Evolutionary conservation across 2,113 vertebrate species (phyloP).

Genomic region (Ciconia boyciana): DNA sequence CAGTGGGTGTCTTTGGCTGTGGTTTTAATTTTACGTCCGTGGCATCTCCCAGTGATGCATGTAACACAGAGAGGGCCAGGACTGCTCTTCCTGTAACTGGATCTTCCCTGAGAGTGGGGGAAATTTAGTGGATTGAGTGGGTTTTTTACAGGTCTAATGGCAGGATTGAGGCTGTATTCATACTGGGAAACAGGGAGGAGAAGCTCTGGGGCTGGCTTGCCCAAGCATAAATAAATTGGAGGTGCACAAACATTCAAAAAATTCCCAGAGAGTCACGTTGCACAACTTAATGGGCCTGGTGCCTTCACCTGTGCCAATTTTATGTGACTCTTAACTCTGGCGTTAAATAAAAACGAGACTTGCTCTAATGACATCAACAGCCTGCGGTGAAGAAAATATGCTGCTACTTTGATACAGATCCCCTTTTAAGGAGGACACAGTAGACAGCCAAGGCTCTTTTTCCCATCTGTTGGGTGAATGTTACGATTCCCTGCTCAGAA

Average conservation of each 20-base stretch:
- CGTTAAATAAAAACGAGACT: slow-evolving; percentile 45
- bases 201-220: slow-evolving; percentile 9
- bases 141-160: not conserved
- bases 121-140: not conserved
- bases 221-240: slow-evolving; percentile 34
- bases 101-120: not conserved
- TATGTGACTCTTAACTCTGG: slow-evolving; percentile 62
- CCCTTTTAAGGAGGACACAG: slow-evolving; percentile 25
- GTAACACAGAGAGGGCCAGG: not conserved
- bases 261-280: slow-evolving; percentile 59
- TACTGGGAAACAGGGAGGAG: not conserved
- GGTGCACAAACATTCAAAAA: not conserved
- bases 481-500: not conserved
- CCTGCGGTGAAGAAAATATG: slow-evolving; percentile 29
- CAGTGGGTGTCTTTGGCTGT: not conserved
- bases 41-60: not conserved
- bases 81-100: not conserved
- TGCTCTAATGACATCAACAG: slow-evolving; percentile 60
- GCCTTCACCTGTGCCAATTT: slow-evolving; percentile 64
- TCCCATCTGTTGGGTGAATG: not conserved
- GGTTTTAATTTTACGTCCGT: not conserved
- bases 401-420: slow-evolving; percentile 61
- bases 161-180: not conserved
- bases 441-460: not conserved
- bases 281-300: slow-evolving; percentile 62